Percentiles rank a stretch among this genome's conserved stretches.
Conservation (phyloP, 2,113 vertebrate species). For the Enhydra lutris region DNA sequence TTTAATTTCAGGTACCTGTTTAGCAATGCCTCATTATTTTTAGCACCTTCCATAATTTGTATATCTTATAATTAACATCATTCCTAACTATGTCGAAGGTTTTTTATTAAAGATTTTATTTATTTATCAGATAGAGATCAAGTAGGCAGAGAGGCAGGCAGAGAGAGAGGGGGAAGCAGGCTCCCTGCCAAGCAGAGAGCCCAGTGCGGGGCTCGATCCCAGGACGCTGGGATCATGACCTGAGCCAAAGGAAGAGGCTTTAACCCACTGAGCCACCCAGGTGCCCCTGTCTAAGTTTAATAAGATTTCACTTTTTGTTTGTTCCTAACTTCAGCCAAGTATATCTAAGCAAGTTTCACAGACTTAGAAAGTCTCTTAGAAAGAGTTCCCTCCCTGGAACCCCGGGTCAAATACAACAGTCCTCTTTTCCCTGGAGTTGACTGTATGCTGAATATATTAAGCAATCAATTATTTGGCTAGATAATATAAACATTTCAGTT, state of each 20-base stretch:
- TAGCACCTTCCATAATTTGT: not conserved
- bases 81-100: not conserved
- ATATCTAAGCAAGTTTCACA: not conserved
- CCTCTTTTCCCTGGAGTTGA: not conserved
- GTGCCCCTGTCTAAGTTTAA: not conserved
- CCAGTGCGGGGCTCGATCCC: too few relatives aligned
- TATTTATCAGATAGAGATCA: too few relatives aligned
- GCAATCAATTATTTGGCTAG: not conserved
- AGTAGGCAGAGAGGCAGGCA: too few relatives aligned
- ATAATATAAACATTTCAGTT: not conserved
- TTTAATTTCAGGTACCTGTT: not conserved
- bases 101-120: too few relatives aligned
- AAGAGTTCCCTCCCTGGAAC: not conserved
- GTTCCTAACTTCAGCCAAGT: not conserved
- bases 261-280: too few relatives aligned
- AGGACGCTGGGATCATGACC: too few relatives aligned
- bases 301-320: not conserved
- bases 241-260: too few relatives aligned
- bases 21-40: not conserved
- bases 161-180: too few relatives aligned
- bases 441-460: not conserved
- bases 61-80: not conserved
- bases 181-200: too few relatives aligned
- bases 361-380: not conserved
- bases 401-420: not conserved